phyloP scores from a whole-genome alignment of 2,797 vertebrate species.

The Liasis olivaceus region DNA sequence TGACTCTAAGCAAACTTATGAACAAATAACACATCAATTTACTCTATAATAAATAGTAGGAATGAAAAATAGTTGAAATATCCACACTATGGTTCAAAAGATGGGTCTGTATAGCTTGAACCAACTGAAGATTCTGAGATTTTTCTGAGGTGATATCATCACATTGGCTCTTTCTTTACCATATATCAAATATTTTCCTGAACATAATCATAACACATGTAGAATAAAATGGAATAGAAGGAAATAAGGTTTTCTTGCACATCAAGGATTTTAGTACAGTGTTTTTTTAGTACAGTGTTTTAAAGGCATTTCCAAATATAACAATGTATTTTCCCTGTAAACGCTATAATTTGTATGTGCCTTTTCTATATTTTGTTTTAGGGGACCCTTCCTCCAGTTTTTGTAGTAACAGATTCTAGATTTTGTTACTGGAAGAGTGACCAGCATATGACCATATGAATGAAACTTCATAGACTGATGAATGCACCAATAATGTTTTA shows the following conservation, averaged over 20 bases:
- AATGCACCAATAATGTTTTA: conserved; percentile 51
- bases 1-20: conserved; percentile 24
- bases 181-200: background rate
- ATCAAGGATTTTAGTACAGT: background rate
- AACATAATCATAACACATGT: background rate
- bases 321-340: background rate
- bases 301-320: too few relatives aligned
- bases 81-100: conserved; percentile 20
- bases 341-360: background rate
- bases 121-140: background rate
- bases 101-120: background rate
- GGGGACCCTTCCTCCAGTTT: conserved; percentile 28
- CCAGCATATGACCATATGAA: conserved; percentile 35
- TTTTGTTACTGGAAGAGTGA: conserved; percentile 41
- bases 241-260: background rate
- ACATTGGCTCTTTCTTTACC: background rate
- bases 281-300: background rate
- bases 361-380: conserved; percentile 10
- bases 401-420: conserved; percentile 39
- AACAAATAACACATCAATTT: conserved; percentile 36
- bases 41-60: conserved; percentile 7
- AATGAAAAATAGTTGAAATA: conserved; percentile 25
- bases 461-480: conserved; percentile 49
- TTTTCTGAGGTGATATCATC: conserved; percentile 10
- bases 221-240: background rate